Conservation (phyloP, 2,113 vertebrate species). For the Capricornis sumatraensis region DNA sequence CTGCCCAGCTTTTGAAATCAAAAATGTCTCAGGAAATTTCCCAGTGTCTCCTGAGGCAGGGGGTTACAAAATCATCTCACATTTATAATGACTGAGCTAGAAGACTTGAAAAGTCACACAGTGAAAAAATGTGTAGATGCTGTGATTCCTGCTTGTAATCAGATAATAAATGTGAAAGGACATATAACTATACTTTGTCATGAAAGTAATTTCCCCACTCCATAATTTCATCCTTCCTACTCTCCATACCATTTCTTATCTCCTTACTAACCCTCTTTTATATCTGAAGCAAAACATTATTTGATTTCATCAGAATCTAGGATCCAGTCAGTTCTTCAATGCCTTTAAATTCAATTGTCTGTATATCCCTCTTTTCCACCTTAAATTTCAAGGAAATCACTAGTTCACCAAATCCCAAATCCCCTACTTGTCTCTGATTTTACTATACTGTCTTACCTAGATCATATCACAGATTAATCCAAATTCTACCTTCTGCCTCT, state of each 20-base stretch:
- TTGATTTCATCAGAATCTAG: background rate
- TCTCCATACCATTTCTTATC: background rate
- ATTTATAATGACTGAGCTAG: background rate
- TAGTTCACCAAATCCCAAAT: background rate
- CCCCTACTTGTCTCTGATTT: background rate
- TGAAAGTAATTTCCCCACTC: background rate
- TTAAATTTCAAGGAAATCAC: background rate
- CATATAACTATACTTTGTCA: background rate
- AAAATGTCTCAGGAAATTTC: background rate
- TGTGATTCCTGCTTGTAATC: background rate
- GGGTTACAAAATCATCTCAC: background rate
- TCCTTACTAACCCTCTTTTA: background rate
- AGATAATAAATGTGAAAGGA: background rate
- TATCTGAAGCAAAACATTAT: background rate
- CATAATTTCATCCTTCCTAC: background rate
- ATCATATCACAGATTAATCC: background rate
- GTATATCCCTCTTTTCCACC: background rate
- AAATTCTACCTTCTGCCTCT: background rate
- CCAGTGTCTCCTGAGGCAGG: background rate
- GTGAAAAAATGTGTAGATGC: background rate
- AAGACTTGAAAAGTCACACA: background rate
- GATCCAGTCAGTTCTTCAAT: background rate
- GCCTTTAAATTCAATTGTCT: background rate
- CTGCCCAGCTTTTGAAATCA: background rate
- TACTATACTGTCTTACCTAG: background rate